Evolutionary conservation across 2,888 invertebrate species (phyloP), one percentile per base, ranked within the genome.

Genomic region (Chrysotoxum bicinctum): DNA sequence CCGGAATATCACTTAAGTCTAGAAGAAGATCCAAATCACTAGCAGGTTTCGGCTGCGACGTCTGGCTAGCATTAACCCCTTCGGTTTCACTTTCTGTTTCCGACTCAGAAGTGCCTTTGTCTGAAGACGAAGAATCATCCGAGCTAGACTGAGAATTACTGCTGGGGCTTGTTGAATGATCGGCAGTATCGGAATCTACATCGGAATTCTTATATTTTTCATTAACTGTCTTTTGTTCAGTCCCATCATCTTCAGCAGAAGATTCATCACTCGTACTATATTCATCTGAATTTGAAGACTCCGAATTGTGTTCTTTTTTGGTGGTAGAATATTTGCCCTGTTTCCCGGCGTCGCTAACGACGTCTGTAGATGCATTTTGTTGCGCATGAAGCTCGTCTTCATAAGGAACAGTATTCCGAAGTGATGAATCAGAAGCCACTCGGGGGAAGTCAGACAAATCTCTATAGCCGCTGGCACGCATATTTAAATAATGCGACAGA

Each of bases 401-500:
- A 87, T 77, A 90, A 52, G 89, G 89, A 48, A 87, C 94, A 4
- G 97, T 95, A 90, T 97, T 96, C n/a, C 98, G 93, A 0, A 96
- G 95, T 1, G 94, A 92, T 0, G 96, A 93, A 90, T 96, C 96
- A 0, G 96, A 96, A 0, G 96, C 94, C 7, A 93, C 93, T 64
- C 94, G 93, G 0, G 99, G 98, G 91, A 97, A 97, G 1, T 94
- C 91, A 0, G 99, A 98, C 88, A 99, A 93, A 78, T 98, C 95
- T 87, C 97, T 95, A 93, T 99, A 99, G 5, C 98, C 98, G 43
- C 93, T 94, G 1, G 98, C 97, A 77, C 96, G 94, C 89, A 94
- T 93, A 89, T 98, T 98, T 80, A 99, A 94, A 91, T 98, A 97
- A 93, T 99, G 99, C 0, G 99, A 99, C 72, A 99, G 93, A 0